Base-by-base conservation (phyloP, 2,797 vertebrate species). In the Crocodylus rhombifer region DNA sequence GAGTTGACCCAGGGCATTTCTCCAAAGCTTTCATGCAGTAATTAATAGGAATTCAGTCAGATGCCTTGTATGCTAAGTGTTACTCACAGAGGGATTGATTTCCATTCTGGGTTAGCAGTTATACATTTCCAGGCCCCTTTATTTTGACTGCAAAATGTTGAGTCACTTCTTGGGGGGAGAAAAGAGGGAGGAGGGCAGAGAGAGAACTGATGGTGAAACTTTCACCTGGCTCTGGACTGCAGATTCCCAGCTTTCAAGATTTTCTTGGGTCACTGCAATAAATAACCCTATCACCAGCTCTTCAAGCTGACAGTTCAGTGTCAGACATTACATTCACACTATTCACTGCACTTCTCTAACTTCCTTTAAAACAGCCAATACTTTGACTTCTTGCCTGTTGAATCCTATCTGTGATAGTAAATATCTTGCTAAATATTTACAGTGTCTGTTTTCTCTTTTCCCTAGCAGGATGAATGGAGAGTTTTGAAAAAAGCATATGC, bases 401-500 rank as follows among this genome's bases (percentile, higher is more conserved):
- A 96, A 94, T 64, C 95, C 93, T 96, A 51, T 88, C 89, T 93
- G 95, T 87, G 91, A 95, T 74, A 94, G 88, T 96, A 96, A 96
- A 97, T 94, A 5, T 60, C 75, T 89, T 89, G 91, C 93, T 90
- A 64, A 12, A 95, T 96, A 36, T 91, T 95, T 92, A 94, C 81
- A 94, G 87, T 90, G 56, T 63, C 86, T 92, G 76, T 89, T 96
- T 87, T 36, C n/a, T 90, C 23, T 92, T 89, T 91, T 96, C 89
- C 86, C 92, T 94, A 96, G 74, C 81, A 92, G 95, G 83, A 95
- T 96, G 93, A 95, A 97, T 94, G 92, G 83, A 96, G 92, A 92
- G 88, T 94, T 96, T 95, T 96, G 95, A 93, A 88, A 78, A 84
- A 71, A 95, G 77, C 82, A 63, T 63, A 95, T 82, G 69, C 78